A percentile compares a stretch with the other conserved stretches of the same genome.
Conservation (phyloP, 2,113 vertebrate genomes). For the Ariopsis seemanni region DNA sequence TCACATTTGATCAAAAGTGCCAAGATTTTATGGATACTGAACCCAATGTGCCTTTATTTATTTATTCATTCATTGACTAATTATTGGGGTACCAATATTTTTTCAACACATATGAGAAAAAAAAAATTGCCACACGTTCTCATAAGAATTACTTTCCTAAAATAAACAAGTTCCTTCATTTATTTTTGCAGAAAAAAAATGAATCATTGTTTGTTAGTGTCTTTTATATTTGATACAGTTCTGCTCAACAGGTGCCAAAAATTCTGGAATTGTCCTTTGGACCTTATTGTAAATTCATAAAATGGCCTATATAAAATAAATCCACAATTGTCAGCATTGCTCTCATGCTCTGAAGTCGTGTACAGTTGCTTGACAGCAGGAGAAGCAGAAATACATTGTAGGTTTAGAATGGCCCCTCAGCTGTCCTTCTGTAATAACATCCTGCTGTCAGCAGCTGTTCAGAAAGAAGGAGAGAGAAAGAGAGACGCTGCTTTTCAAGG, state of each 20-base stretch:
- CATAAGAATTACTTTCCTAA: neutral
- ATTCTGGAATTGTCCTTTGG: neutral
- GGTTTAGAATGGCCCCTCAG: constrained; percentile 47
- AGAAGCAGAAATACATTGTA: constrained; percentile 29
- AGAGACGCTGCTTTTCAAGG: constrained; percentile 20
- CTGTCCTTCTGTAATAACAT: constrained; percentile 43
- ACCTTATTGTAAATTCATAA: neutral
- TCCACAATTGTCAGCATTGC: neutral
- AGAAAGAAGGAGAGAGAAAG: neutral
- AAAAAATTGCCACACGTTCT: neutral
- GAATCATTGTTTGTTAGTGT: neutral
- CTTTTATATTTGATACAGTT: neutral
- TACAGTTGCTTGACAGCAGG: constrained; percentile 16
- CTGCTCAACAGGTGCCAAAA: neutral
- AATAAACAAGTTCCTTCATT: neutral
- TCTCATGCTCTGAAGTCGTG: neutral
- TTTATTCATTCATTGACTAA: neutral
- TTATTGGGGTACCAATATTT: neutral
- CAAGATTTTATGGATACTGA: neutral
- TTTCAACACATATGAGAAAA: too few relatives aligned
- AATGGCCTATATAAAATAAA: neutral
- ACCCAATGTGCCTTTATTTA: neutral
- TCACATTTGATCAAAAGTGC: neutral
- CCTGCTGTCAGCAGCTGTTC: constrained; percentile 51
- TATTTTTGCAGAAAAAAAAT: neutral